Evolutionary conservation across 1,140 invertebrate species (phyloP), one percentile per base, ranked within the genome.

Genomic region (Dendroctonus ponderosae): DNA sequence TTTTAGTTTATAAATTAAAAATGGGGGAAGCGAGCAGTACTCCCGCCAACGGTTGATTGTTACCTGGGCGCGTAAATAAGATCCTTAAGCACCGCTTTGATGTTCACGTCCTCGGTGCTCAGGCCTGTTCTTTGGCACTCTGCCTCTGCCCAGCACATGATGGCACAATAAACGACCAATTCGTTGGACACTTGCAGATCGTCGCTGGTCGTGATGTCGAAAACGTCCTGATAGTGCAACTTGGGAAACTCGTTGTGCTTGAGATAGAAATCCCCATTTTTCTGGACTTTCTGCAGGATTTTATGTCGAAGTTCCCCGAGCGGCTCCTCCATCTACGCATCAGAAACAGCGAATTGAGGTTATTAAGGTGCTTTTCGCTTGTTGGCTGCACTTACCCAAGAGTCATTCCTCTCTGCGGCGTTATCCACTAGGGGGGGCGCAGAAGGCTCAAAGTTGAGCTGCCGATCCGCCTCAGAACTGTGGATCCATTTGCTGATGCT

Each of bases 381-480:
- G 11, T 7, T 37, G 8, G 2, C 15, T 59, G 12, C 14, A 7
- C 53, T 40, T 26, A 76, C 72, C 75, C 76, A 77, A 49, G 75
- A 71, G 43, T 73, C 73, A 49, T 72, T 73, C 11, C 70, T 56
- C 51, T 71, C 68, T 11, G 72, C 66, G 40, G 76, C 74, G 63
- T 73, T 72, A 56, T 77, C 77, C 11, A 74, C 67, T 9, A 77
- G 66, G 48, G 77, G 77, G 11, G 77, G 77, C 26, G 77, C 77
- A 4, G 77, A 77, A 7, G 77, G 77, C 60, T 77, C 72, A 46
- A 74, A 74, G 56, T 71, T 69, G 41, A 69, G 69, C 0, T 70
- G 68, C 62, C 73, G 54, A 44, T 70, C 49, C n/a, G 49, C 61
- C 49, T 61, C 53, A 50, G 60, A 57, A 50, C 62, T 54, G 57